phyloP scores from a whole-genome alignment of 1,140 invertebrate genomes.

The Bombus affinis region DNA sequence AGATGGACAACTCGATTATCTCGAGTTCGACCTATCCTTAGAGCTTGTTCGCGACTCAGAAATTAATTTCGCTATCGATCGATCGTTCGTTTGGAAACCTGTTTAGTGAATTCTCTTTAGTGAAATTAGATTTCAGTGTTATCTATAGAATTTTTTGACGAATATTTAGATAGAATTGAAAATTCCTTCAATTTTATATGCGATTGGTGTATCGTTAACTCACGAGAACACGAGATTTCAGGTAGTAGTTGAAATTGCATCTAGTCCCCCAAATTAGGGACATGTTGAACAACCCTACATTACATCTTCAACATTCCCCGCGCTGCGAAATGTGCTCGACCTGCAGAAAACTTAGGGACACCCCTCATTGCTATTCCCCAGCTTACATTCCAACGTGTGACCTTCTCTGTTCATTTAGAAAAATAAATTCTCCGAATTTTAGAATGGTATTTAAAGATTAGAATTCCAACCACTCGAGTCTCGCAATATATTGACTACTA shows the following conservation, averaged over 20 bases:
- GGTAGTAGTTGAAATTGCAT: neutral
- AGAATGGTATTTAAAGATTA: neutral
- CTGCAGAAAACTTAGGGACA: neutral
- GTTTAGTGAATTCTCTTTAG: neutral
- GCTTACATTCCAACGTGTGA: too few species aligned
- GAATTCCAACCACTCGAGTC: neutral
- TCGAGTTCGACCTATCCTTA: neutral
- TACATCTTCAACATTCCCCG: neutral
- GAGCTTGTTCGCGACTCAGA: neutral
- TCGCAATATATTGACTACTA: neutral
- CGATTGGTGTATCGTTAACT: slow-evolving; percentile 6
- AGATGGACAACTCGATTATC: slow-evolving; percentile 3
- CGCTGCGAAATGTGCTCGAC: neutral
- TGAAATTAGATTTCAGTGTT: neutral
- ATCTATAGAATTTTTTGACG: neutral
- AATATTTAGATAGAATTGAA: neutral
- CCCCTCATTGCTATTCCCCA: neutral
- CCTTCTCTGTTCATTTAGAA: neutral
- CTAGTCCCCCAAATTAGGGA: neutral
- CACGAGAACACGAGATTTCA: neutral
- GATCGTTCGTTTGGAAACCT: neutral
- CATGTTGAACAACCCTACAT: slow-evolving; percentile 15
- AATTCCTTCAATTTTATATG: neutral
- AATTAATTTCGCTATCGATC: neutral
- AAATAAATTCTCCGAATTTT: neutral